Evolutionary conservation across 2,113 vertebrate genomes (phyloP).

Genomic region (Corydoras sp.): DNA sequence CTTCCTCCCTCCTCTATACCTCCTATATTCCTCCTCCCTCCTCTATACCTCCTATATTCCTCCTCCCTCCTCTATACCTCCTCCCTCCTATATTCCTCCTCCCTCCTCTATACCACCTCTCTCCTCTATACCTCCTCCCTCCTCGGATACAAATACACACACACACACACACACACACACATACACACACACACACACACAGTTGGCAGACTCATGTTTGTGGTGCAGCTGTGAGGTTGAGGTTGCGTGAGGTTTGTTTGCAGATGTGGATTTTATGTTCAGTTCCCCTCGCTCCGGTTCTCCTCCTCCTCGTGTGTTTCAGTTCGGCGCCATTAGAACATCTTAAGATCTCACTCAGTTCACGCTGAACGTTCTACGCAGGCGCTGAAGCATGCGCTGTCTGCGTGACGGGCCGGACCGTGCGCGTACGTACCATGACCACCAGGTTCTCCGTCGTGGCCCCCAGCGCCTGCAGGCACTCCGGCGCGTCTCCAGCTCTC

Average conservation of each 20-base stretch:
- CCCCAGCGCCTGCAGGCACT: slow-evolving; percentile 89
- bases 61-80: no score
- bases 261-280: slow-evolving; percentile 50
- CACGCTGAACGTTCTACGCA: no score
- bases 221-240: slow-evolving; percentile 42
- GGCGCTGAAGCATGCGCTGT: no score
- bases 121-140: no score
- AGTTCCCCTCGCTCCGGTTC: slow-evolving; percentile 31
- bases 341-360: no score
- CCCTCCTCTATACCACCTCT: no score
- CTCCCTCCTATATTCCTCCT: no score
- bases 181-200: background rate
- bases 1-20: no score
- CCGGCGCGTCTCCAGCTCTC: slow-evolving; percentile 86
- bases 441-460: slow-evolving; percentile 88
- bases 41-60: no score
- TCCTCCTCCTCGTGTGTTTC: slow-evolving; percentile 13
- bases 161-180: background rate
- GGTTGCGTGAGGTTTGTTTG: slow-evolving; percentile 49
- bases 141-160: no score
- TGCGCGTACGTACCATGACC: slow-evolving; percentile 79
- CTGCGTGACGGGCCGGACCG: no score
- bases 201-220: slow-evolving; percentile 39
- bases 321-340: background rate
- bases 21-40: no score